Base-by-base conservation (phyloP, 2,113 vertebrate species). In the Mionectes macconnelli region DNA sequence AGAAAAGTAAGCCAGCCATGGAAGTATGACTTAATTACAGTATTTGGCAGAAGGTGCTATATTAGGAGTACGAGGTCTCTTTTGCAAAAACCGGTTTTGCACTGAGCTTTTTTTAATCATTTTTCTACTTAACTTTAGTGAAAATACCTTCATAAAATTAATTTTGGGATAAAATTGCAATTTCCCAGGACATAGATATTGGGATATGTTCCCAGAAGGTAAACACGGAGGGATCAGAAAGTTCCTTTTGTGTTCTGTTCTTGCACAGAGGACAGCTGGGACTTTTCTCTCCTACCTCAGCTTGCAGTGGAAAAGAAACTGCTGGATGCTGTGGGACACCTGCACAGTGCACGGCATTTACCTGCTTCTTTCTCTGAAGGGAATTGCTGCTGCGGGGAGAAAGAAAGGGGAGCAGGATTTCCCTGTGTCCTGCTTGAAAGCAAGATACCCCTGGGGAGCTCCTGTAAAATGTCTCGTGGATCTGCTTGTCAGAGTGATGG, bases 11-110 rank as follows among this genome's bases (percentile, higher is more conserved):
- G 67, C 30, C 7, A 78, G 57, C 66, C 18, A 3, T 86, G 49
- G 40, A 82, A 90, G 45, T 81, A 39, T 90, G 76, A 82, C 76
- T 96, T 93, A 90, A 96, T 96, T 92, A 92, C 69, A 92, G 53
- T 64, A 87, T 89, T 60, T 96, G 79, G 56, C 83, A 94, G 88
- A 90, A 89, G 44, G 35, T 6, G 40, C 76, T 93, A 6, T 67
- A 21, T 91, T 67, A 52, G 82, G 87, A 93, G 47, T n/a, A 63
- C 75, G 73, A 92, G 30, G 56, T 92, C 56, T 94, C 16, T 62
- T 78, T 82, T 81, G 63, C 63, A 80, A 95, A 57, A 53, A 57
- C 18, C n/a, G 64, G 8, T 76, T 80, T 85, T 84, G 68, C 39
- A 59, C 27, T 62, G 50, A 83, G 63, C 44, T 79, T 80, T 68